Conservation (phyloP, 2,797 vertebrate species). For the Xenentodon cancila region DNA sequence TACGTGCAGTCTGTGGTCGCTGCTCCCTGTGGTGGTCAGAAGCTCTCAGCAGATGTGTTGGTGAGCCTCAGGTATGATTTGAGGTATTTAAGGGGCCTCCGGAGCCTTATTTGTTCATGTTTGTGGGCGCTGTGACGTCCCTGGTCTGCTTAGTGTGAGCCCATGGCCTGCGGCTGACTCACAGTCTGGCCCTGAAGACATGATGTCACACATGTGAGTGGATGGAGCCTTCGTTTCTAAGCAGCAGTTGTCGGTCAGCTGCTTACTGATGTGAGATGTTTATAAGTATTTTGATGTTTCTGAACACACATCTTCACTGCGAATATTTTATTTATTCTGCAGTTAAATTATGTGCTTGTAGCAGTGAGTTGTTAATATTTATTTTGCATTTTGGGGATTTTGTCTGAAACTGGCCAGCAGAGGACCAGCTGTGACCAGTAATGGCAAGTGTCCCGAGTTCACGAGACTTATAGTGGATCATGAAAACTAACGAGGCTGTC, state of each 20-base stretch:
- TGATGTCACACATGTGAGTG: constrained; percentile 3
- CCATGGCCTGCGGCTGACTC: constrained; percentile 23
- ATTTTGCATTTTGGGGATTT: neutral
- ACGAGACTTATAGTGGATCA: constrained; percentile 16
- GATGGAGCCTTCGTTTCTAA: constrained; percentile 2
- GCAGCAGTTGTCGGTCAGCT: neutral
- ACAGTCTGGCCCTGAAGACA: constrained; percentile 9
- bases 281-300: constrained; percentile 1
- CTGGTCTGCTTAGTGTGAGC: constrained; percentile 66
- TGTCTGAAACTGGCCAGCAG: neutral
- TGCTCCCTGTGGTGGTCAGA: constrained; percentile 13
- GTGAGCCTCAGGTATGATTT: constrained; percentile 24
- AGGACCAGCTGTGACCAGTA: constrained; percentile 9
- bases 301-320: neutral
- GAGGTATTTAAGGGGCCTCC: constrained; percentile 40
- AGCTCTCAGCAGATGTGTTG: constrained; percentile 32
- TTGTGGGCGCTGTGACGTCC: constrained; percentile 66
- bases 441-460: constrained; percentile 14
- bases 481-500: constrained; percentile 47
- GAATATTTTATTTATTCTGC: constrained; percentile 6
- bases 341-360: neutral
- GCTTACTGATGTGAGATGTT: neutral
- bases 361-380: neutral
- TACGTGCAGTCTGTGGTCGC: constrained; percentile 4
- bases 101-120: constrained; percentile 82